Conservation (phyloP, 1,140 invertebrate genomes). For the Sesamia nonagrioides region DNA sequence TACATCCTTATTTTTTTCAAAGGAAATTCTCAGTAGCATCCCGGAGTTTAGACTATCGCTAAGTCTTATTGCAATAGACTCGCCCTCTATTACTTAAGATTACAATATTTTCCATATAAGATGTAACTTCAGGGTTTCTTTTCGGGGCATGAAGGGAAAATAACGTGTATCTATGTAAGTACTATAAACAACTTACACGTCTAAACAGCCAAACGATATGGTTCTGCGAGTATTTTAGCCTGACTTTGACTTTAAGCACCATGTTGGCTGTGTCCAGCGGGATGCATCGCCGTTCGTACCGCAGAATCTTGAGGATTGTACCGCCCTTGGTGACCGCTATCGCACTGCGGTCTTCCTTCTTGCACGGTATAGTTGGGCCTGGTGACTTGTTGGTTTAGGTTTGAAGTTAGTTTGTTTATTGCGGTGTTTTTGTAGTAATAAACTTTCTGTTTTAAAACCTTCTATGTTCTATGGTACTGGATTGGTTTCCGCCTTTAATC, state of each 20-base stretch:
- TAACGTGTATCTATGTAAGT: too few relatives aligned
- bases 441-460: too few relatives aligned
- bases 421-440: neutral
- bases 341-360: neutral
- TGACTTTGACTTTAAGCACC: constrained; percentile 85
- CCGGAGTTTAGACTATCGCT: too few relatives aligned
- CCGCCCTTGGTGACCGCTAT: constrained; percentile 24
- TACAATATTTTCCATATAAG: too few relatives aligned
- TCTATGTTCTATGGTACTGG: too few relatives aligned
- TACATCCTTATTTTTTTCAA: too few relatives aligned
- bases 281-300: constrained; percentile 70
- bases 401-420: neutral
- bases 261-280: constrained; percentile 79
- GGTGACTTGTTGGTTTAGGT: neutral
- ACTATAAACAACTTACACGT: constrained; percentile 70
- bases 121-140: too few relatives aligned
- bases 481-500: too few relatives aligned
- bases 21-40: too few relatives aligned
- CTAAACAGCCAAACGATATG: constrained; percentile 84
- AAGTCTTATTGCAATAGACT: too few relatives aligned
- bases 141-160: too few relatives aligned
- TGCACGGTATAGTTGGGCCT: neutral
- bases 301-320: constrained; percentile 55
- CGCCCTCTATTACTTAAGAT: too few relatives aligned
- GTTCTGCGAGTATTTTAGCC: constrained; percentile 83